These are phyloP conservation scores for Aldrovandia affinis DNA, from an alignment of 2,797 vertebrate genomes.

Conservation along the genomic window DNA sequence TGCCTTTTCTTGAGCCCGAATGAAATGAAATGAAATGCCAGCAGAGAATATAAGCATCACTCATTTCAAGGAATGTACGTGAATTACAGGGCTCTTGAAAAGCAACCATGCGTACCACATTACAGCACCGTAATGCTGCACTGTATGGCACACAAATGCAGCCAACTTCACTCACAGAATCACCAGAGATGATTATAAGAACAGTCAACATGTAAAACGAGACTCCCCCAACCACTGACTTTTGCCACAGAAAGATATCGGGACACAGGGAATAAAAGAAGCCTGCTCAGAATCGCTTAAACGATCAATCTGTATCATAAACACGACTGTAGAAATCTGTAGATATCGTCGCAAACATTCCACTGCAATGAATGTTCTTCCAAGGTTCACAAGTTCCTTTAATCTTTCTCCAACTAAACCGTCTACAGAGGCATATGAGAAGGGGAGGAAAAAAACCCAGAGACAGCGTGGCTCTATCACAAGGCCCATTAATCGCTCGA, in stretches of 20 bases:
- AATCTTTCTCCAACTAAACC: conserved; percentile 47
- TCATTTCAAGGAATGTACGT: background rate
- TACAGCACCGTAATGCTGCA: background rate
- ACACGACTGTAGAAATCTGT: conserved; percentile 75
- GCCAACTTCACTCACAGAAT: background rate
- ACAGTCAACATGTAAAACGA: background rate
- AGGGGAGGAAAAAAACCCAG: conserved; percentile 44
- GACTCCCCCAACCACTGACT: conserved; percentile 22
- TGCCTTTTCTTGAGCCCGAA: background rate
- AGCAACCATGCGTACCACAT: background rate
- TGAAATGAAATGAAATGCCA: background rate
- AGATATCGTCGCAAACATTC: conserved; percentile 68
- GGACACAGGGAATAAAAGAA: conserved; percentile 54
- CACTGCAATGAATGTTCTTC: conserved; percentile 47
- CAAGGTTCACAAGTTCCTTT: conserved; percentile 66
- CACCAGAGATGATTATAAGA: background rate
- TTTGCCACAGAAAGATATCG: conserved; percentile 59
- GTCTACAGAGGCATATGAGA: conserved; percentile 33
- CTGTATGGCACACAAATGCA: background rate
- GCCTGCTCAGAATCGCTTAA: conserved; percentile 60
- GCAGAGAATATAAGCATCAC: background rate
- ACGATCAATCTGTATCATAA: conserved; percentile 74
- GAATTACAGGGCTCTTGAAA: background rate
- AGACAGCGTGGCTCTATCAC: conserved; percentile 29
- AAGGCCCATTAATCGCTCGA: background rate